phyloP scores from a whole-genome alignment of 1,140 invertebrate species.

The Drosophila tristis region DNA sequence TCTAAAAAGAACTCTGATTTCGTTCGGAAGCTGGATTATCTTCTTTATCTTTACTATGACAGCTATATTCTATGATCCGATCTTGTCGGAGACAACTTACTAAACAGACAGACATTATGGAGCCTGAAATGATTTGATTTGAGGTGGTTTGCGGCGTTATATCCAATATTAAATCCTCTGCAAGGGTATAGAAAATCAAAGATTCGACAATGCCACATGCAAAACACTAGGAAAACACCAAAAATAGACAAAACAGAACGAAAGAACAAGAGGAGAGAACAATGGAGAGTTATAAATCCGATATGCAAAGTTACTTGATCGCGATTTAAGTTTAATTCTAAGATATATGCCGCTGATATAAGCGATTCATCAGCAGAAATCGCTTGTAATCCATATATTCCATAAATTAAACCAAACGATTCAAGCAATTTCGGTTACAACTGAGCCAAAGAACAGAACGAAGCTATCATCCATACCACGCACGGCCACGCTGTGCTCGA shows the following conservation, averaged over 20 bases:
- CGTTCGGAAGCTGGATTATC: too few species aligned
- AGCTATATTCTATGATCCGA: too few species aligned
- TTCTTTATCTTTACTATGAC: too few species aligned
- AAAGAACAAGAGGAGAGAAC: slow-evolving; percentile 4
- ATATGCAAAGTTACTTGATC: slow-evolving; percentile 5
- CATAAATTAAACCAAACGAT: background rate
- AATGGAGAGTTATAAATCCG: background rate
- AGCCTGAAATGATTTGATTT: too few species aligned
- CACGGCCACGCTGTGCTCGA: slow-evolving; percentile 88
- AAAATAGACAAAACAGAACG: slow-evolving; percentile 5
- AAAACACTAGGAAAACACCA: slow-evolving; percentile 11
- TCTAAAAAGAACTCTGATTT: too few species aligned
- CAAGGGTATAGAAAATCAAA: too few species aligned
- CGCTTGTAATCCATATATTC: background rate
- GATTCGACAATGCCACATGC: slow-evolving; percentile 11
- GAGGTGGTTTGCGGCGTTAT: too few species aligned
- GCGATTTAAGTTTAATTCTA: too few species aligned
- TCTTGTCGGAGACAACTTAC: too few species aligned
- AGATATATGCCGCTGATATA: too few species aligned
- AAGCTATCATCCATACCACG: slow-evolving; percentile 70
- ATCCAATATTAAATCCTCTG: too few species aligned
- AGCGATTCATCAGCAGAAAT: background rate
- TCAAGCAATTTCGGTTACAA: background rate
- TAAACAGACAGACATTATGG: too few species aligned
- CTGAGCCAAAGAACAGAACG: slow-evolving; percentile 9